Percentiles rank a stretch among this genome's conserved stretches.
Conservation (phyloP, 2,888 invertebrate genomes). For the Macropis europaea region DNA sequence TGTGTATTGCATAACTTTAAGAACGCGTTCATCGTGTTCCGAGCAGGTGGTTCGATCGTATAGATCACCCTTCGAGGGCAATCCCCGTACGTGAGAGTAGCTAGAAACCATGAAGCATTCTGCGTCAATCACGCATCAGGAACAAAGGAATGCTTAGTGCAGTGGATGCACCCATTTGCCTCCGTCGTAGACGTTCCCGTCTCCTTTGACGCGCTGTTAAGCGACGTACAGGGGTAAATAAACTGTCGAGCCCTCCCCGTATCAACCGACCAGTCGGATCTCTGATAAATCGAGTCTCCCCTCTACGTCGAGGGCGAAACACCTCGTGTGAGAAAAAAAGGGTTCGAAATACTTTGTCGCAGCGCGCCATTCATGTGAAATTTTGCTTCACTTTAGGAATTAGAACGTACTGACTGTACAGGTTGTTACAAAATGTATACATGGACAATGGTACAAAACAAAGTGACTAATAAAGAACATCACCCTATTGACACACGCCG, state of each 20-base stretch:
- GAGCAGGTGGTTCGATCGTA: slow-evolving; percentile 12
- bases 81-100: slow-evolving; percentile 21
- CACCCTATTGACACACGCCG: no score
- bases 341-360: background rate
- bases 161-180: slow-evolving; percentile 61
- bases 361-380: no score
- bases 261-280: slow-evolving; percentile 14
- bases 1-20: no score
- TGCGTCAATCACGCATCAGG: slow-evolving; percentile 61
- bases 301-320: background rate
- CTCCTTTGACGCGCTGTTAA: slow-evolving; percentile 56
- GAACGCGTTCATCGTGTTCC: slow-evolving; percentile 6
- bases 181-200: slow-evolving; percentile 38
- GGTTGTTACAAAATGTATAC: no score
- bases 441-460: no score
- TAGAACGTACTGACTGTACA: no score
- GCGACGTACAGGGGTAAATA: slow-evolving; percentile 24
- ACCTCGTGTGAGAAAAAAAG: background rate
- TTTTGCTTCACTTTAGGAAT: no score
- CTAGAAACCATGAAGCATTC: slow-evolving; percentile 48
- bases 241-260: slow-evolving; percentile 12
- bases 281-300: slow-evolving; percentile 11
- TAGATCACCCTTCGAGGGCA: slow-evolving; percentile 12
- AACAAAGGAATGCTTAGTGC: slow-evolving; percentile 61
- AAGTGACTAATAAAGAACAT: no score